Conservation (phyloP, 1,140 invertebrate species). For the Drosophila melanica region DNA sequence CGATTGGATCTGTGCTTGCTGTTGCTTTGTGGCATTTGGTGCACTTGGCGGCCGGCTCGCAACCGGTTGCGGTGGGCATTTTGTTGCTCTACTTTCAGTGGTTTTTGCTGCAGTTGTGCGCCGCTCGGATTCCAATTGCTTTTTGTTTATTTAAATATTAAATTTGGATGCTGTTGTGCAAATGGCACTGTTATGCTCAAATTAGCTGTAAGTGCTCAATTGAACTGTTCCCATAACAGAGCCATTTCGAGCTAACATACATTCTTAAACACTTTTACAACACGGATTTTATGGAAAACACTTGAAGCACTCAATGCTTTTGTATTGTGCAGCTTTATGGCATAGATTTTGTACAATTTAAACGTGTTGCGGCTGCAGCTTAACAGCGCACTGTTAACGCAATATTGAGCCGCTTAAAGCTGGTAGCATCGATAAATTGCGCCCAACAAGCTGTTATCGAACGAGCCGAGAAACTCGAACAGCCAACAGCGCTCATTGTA, state of each 20-base stretch:
- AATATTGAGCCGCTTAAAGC: constrained; percentile 1
- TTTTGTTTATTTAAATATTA: constrained; percentile 20
- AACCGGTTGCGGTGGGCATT: constrained; percentile 15
- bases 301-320: no score
- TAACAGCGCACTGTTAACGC: constrained; percentile 16
- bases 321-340: no score
- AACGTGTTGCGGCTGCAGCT: neutral
- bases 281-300: no score
- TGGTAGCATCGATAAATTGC: constrained; percentile 1
- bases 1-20: constrained; percentile 2
- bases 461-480: neutral
- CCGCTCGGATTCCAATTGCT: neutral
- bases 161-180: constrained; percentile 6
- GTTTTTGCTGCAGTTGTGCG: neutral
- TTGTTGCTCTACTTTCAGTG: neutral
- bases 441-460: constrained; percentile 15
- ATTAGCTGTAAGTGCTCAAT: constrained; percentile 4
- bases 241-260: constrained; percentile 6
- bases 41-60: constrained; percentile 28
- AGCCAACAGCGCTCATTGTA: constrained; percentile 26
- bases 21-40: constrained; percentile 41
- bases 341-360: no score
- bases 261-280: neutral
- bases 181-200: constrained; percentile 25
- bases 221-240: constrained; percentile 24